Evolutionary conservation across 1,140 invertebrate genomes (phyloP).

Genomic region (Acyrthosiphon pisum): DNA sequence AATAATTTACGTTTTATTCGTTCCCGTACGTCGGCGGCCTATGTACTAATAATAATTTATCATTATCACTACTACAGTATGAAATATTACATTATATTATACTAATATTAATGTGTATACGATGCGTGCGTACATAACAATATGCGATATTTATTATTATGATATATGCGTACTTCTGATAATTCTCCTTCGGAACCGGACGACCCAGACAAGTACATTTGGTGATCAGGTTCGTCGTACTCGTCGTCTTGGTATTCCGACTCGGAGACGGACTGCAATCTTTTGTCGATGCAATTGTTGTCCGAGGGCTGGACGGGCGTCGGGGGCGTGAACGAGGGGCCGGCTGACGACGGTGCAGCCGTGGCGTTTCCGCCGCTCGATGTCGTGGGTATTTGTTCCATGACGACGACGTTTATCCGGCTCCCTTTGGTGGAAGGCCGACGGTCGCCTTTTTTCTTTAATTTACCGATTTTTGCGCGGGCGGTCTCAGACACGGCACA

Average conservation of each 20-base stretch:
- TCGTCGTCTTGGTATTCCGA: conserved; percentile 53
- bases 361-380: conserved; percentile 31
- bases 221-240: conserved; percentile 55
- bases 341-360: conserved; percentile 39
- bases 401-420: conserved; percentile 56
- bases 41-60: neutral
- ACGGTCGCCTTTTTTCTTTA: conserved; percentile 56
- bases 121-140: neutral
- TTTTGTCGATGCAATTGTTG: conserved; percentile 39
- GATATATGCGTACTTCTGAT: conserved; percentile 42
- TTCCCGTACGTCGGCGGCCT: neutral
- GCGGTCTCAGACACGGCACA: conserved; percentile 39
- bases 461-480: conserved; percentile 49
- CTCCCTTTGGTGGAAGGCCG: conserved; percentile 55
- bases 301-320: conserved; percentile 48
- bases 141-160: neutral
- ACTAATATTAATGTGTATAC: neutral
- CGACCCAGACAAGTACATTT: conserved; percentile 50
- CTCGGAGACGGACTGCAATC: conserved; percentile 49
- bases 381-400: conserved; percentile 52
- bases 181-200: conserved; percentile 51
- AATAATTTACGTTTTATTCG: neutral
- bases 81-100: neutral
- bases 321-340: conserved; percentile 42
- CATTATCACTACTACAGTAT: neutral